Evolutionary conservation across 37 sponge, comb jelly and placozoan genomes (phyloP).

Genomic region (Lycopodina hypogea): DNA sequence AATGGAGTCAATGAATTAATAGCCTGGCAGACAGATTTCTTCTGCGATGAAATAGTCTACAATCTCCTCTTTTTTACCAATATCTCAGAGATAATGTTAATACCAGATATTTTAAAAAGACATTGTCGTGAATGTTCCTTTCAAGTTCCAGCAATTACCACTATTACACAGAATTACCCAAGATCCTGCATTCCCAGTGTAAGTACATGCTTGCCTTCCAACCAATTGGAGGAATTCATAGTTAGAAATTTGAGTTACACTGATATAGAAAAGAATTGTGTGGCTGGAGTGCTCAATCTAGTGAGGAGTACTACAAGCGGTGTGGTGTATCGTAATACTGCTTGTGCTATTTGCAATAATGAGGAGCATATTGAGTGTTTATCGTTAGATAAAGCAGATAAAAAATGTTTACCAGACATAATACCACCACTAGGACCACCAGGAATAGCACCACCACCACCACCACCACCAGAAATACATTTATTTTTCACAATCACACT

Average conservation of each 20-base stretch:
- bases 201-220: background rate
- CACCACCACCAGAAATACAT: too few relatives aligned
- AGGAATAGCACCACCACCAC: too few relatives aligned
- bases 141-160: background rate
- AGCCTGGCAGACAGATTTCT: constrained; percentile 14
- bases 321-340: background rate
- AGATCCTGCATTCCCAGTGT: constrained; percentile 5
- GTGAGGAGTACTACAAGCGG: background rate
- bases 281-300: background rate
- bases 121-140: constrained; percentile 1
- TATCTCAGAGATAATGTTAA: background rate
- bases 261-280: background rate
- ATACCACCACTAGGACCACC: too few relatives aligned
- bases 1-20: background rate
- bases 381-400: too few relatives aligned
- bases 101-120: background rate
- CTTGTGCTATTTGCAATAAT: background rate
- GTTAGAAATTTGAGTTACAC: background rate
- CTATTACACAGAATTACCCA: background rate
- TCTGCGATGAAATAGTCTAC: constrained; percentile 9
- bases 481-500: constrained; percentile 24
- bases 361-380: background rate
- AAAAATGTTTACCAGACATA: too few relatives aligned
- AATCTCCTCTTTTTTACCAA: background rate
- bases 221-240: background rate